Percentiles rank a stretch among this genome's conserved stretches.
phyloP scores from a whole-genome alignment of 2,113 vertebrate species.

The Pollimyrus isidori region DNA sequence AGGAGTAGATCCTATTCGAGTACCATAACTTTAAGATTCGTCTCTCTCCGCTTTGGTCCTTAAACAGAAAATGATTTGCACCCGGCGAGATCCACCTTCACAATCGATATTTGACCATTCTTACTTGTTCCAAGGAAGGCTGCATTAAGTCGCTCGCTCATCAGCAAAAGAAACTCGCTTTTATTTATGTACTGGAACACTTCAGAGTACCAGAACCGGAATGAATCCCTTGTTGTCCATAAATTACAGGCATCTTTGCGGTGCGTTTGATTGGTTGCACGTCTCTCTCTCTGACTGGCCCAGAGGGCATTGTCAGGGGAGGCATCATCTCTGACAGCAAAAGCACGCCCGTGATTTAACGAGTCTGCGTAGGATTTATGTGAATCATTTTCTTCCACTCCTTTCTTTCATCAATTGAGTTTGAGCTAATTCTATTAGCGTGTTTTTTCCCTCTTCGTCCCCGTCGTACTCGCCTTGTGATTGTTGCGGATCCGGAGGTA shows the following conservation, averaged over 20 bases:
- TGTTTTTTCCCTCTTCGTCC: not conserved
- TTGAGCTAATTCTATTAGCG: not conserved
- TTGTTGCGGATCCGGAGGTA: not conserved
- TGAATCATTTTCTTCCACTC: not conserved
- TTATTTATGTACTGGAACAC: not conserved
- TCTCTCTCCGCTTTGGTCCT: not conserved
- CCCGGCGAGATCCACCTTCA: not conserved
- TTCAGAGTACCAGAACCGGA: conserved; percentile 24
- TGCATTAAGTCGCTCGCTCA: not conserved
- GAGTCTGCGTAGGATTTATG: not conserved
- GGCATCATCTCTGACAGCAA: conserved; percentile 2
- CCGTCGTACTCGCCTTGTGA: not conserved
- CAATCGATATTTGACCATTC: not conserved
- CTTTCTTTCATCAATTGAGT: not conserved
- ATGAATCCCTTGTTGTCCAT: conserved; percentile 30
- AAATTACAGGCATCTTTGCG: conserved; percentile 34
- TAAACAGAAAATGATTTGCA: not conserved
- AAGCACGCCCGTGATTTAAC: conserved; percentile 16
- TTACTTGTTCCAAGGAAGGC: not conserved
- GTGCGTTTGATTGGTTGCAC: conserved; percentile 31
- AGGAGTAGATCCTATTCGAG: not conserved
- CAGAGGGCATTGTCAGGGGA: conserved; percentile 28
- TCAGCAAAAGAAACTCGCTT: not conserved
- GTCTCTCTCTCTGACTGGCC: conserved; percentile 11
- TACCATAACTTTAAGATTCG: not conserved